A percentile compares a stretch with the other conserved stretches of the same genome.
phyloP scores from a whole-genome alignment of 2,113 vertebrate genomes.

The Python bivittatus region DNA sequence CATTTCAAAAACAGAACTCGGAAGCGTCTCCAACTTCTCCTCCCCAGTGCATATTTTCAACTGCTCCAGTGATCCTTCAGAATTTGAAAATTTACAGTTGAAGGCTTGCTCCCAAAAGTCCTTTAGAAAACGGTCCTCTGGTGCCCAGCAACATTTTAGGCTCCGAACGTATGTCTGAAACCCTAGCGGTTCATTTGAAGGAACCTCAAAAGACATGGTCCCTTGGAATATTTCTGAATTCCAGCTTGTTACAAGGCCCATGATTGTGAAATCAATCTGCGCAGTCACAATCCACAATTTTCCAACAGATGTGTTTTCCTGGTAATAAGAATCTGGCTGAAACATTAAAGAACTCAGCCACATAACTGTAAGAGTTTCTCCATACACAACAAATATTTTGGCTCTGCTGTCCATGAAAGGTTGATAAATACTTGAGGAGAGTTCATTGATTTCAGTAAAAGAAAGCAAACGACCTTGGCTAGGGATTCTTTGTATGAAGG shows the following conservation, averaged over 20 bases:
- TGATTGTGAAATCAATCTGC: background rate
- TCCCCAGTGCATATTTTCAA: background rate
- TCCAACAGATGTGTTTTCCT: background rate
- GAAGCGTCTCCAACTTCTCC: background rate
- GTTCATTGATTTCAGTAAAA: background rate
- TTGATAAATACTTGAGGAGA: background rate
- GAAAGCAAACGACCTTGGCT: background rate
- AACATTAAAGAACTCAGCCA: background rate
- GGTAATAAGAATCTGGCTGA: background rate
- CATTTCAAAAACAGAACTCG: background rate
- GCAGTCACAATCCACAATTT: conserved; percentile 12
- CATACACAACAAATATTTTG: background rate
- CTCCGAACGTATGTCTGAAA: background rate
- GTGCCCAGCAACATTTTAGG: background rate
- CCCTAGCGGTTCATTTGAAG: background rate
- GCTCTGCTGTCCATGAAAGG: background rate
- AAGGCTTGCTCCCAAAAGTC: background rate
- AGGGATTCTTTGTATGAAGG: background rate
- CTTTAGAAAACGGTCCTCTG: background rate
- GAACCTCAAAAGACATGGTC: background rate
- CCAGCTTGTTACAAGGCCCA: background rate
- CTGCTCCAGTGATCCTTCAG: no score
- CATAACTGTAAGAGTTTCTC: background rate
- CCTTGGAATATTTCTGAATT: background rate
- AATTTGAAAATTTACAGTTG: background rate